Conservation (phyloP, 2,797 vertebrate species). For the Thripadectes ignobilis region DNA sequence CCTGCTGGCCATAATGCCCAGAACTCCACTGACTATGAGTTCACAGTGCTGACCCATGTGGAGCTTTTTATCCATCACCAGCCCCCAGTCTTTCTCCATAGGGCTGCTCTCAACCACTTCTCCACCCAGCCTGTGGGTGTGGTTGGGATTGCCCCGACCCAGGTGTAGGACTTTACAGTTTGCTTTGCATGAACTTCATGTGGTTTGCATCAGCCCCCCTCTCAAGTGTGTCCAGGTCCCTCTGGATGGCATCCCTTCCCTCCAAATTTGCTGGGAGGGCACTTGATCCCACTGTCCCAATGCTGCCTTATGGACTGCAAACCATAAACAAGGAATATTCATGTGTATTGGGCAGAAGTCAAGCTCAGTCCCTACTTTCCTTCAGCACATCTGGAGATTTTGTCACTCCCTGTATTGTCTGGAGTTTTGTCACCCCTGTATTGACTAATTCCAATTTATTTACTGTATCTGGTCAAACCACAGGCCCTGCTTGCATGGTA, state of each 20-base stretch:
- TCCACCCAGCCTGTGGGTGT: neutral
- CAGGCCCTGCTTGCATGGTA: neutral
- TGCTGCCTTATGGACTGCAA: neutral
- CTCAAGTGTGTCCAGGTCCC: neutral
- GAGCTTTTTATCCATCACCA: neutral
- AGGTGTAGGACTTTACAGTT: neutral
- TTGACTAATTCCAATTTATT: fast-evolving
- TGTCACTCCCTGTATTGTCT: neutral
- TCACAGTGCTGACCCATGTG: neutral
- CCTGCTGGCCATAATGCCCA: neutral
- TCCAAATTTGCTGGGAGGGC: neutral
- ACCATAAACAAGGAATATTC: neutral
- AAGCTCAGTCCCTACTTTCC: neutral
- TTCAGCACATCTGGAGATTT: neutral
- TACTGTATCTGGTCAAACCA: neutral
- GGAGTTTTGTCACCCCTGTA: neutral
- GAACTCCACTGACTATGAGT: neutral
- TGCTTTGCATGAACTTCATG: too few species aligned
- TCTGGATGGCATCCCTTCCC: neutral
- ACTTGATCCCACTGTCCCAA: neutral
- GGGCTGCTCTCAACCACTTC: neutral
- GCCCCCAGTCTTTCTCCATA: neutral
- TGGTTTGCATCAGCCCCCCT: neutral
- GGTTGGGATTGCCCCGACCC: neutral
- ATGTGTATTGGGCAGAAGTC: neutral